These are phyloP conservation scores for Lepidothrix coronata DNA, from an alignment of 2,113 vertebrate genomes.

Conservation along the genomic window DNA sequence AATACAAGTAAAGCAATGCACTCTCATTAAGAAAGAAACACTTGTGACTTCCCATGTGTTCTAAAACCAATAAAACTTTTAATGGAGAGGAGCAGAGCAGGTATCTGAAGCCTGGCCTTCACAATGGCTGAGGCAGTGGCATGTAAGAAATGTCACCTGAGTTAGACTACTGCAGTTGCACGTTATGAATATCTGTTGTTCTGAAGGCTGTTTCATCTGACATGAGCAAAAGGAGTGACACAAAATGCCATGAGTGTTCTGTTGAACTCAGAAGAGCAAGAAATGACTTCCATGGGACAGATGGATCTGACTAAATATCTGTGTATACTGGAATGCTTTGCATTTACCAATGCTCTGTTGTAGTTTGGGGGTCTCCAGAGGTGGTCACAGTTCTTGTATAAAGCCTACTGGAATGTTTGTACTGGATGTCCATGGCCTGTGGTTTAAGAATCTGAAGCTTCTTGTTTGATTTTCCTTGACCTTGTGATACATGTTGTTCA, in stretches of 20 bases:
- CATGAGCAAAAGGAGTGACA: background rate
- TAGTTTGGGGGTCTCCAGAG: background rate
- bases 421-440: background rate
- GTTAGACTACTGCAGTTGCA: background rate
- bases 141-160: background rate
- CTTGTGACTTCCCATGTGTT: background rate
- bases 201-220: background rate
- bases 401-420: background rate
- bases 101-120: background rate
- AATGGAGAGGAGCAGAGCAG: background rate
- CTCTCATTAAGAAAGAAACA: background rate
- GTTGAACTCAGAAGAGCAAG: background rate
- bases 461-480: background rate
- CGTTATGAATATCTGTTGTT: background rate
- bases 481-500: background rate
- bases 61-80: background rate
- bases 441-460: background rate
- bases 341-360: background rate
- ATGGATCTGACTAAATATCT: background rate
- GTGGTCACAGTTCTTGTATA: background rate
- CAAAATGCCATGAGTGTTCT: background rate
- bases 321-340: background rate
- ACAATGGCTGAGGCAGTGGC: background rate
- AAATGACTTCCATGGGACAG: background rate
- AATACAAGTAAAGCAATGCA: background rate